A percentile compares a stretch with the other conserved stretches of the same genome.
These are phyloP conservation scores for Montipora sp. DNA, from an alignment of 64 coral and sea anemone genomes.

Conservation along the genomic window DNA sequence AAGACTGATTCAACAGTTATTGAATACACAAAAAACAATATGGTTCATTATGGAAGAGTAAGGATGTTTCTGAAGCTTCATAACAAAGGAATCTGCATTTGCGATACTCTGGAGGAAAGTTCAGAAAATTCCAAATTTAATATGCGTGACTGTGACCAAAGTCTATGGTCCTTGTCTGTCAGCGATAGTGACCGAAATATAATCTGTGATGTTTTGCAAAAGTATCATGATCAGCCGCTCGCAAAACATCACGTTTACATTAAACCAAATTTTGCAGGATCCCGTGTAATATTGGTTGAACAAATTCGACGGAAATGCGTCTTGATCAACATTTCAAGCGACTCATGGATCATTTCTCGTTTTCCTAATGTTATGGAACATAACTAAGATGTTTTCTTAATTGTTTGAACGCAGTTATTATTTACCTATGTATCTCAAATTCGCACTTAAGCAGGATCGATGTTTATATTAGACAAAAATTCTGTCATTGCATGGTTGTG, in stretches of 20 bases:
- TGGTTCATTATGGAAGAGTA: not conserved
- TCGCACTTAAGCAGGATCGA: too few relatives aligned
- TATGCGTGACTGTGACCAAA: not conserved
- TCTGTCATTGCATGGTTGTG: too few relatives aligned
- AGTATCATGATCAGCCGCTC: not conserved
- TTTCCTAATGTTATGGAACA: constrained; percentile 51
- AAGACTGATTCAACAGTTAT: constrained; percentile 4
- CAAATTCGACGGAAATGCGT: constrained; percentile 54
- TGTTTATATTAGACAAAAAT: too few relatives aligned
- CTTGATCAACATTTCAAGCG: constrained; percentile 43
- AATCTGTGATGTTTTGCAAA: not conserved
- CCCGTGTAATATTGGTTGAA: constrained; percentile 16
- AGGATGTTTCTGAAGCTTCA: constrained; percentile 2
- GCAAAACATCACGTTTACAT: constrained; percentile 31
- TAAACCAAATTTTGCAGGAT: constrained; percentile 7
- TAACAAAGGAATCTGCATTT: not conserved
- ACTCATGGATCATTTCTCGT: constrained; percentile 55
- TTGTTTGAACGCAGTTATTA: too few relatives aligned
- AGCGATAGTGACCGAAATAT: too few relatives aligned
- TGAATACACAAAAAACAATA: not conserved
- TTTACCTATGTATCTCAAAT: too few relatives aligned
- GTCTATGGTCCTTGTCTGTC: too few relatives aligned
- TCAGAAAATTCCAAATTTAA: not conserved
- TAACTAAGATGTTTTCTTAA: constrained; percentile 11
- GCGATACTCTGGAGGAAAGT: not conserved